Base-by-base conservation (phyloP, 2,888 invertebrate species). In the Phalera bucephala region DNA sequence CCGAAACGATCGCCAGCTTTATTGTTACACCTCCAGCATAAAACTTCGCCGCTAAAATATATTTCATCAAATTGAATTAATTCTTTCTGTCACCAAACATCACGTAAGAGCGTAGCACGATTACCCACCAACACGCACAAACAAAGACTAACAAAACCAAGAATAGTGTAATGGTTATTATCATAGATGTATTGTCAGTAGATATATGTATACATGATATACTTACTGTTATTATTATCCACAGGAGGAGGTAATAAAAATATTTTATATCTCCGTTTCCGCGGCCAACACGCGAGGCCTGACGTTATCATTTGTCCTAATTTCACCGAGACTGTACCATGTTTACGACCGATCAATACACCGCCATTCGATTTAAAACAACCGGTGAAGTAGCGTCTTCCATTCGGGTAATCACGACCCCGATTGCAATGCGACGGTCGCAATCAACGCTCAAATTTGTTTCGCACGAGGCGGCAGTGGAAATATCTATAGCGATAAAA, bases 211-310 rank as follows among this genome's bases (percentile, higher is more conserved):
- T n/a, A n/a, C n/a, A n/a, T n/a, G n/a, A n/a, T n/a, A n/a, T n/a
- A n/a, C n/a, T n/a, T n/a, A n/a, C n/a, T n/a, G n/a, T n/a, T n/a
- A n/a, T 72, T 74, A 76, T 78, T 72, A 76, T 70, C 70, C 64
- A 74, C 65, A 75, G 64, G 65, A 74, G 51, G 52, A 41, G 51
- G 70, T 64, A 72, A 78, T 84, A 80, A 80, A 81, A 82, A 78
- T 80, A 82, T 80, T 79, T 80, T 77, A 80, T 72, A 72, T 66
- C 67, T 67, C 64, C 57, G 56, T 55, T 60, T 56, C 66, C 60
- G 54, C 56, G 51, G 62, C 60, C 61, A 51, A 74, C 77, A 81
- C 80, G 80, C 78, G 62, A 80, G 65, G 53, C 51, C 52, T 63
- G 55, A 55, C 69, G 63, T 66, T 58, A 63, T 71, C 74, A 73